A percentile compares a stretch with the other conserved stretches of the same genome.
These are phyloP conservation scores for Ophthalmolycus amberensis DNA, from an alignment of 2,113 vertebrate species.

Conservation along the genomic window DNA sequence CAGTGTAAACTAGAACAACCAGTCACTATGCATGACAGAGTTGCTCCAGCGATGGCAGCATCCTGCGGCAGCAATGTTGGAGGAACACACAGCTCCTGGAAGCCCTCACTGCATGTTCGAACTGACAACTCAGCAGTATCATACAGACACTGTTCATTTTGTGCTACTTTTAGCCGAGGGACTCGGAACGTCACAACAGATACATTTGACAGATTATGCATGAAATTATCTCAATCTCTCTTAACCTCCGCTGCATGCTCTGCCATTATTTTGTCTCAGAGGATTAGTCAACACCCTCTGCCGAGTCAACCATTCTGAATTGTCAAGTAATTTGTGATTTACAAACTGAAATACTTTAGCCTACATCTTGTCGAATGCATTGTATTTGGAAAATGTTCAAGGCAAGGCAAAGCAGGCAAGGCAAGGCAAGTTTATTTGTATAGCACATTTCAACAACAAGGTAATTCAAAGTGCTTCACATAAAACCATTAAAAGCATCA, in stretches of 20 bases:
- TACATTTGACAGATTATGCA: conserved; percentile 33
- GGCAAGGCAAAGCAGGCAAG: too few relatives aligned
- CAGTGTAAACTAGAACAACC: background rate
- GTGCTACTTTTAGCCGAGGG: background rate
- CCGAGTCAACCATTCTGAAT: conserved; percentile 9
- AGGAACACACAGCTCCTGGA: background rate
- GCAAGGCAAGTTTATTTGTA: too few relatives aligned
- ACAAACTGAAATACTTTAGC: background rate
- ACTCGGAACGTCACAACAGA: background rate
- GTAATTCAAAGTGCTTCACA: too few relatives aligned
- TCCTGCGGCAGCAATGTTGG: background rate
- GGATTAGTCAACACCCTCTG: conserved; percentile 28
- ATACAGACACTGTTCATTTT: background rate
- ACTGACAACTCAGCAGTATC: background rate
- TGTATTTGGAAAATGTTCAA: background rate
- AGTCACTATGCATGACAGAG: background rate
- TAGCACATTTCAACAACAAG: too few relatives aligned
- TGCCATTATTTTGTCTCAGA: conserved; percentile 24
- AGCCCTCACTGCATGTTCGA: background rate
- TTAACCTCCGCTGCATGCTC: conserved; percentile 36
- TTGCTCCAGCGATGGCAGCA: conserved; percentile 6
- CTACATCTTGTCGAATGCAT: background rate
- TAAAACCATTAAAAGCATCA: too few relatives aligned
- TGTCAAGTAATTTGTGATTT: conserved; percentile 1
- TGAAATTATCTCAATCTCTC: conserved; percentile 22